Conservation (phyloP, 2,888 invertebrate genomes). For the Coleophora flavipennella region DNA sequence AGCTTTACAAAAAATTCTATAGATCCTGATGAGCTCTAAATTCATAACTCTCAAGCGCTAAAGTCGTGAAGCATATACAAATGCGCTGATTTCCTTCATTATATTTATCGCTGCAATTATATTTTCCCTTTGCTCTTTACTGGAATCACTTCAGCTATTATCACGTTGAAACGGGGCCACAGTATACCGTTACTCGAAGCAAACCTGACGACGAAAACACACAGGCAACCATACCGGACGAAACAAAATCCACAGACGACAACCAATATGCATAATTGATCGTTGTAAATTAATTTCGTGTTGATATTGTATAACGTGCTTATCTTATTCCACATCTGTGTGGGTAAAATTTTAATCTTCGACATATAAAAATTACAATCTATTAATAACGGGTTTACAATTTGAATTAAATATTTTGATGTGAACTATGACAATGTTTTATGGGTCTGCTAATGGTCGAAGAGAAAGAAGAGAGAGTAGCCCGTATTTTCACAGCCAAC, state of each 20-base stretch:
- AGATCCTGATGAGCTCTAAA: too few relatives aligned
- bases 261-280: background rate
- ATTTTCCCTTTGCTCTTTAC: constrained; percentile 31
- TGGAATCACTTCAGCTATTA: constrained; percentile 43
- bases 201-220: constrained; percentile 36
- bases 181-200: constrained; percentile 41
- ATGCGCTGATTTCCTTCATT: constrained; percentile 3
- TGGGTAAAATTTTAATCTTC: background rate
- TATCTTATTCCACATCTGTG: too few relatives aligned
- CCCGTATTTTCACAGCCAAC: constrained; percentile 24
- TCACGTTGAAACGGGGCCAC: constrained; percentile 50
- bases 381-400: constrained; percentile 6
- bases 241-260: background rate
- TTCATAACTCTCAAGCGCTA: too few relatives aligned
- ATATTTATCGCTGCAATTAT: constrained; percentile 15
- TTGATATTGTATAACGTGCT: too few relatives aligned
- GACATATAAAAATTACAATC: background rate
- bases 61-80: too few relatives aligned
- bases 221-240: constrained; percentile 23
- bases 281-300: background rate
- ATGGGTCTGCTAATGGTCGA: background rate
- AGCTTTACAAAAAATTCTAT: too few relatives aligned
- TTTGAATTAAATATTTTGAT: background rate
- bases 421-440: constrained; percentile 8
- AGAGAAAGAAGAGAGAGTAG: background rate